Evolutionary conservation across 2,888 invertebrate species (phyloP), one percentile per base, ranked within the genome.

Genomic region (Eugnorisma glareosa): DNA sequence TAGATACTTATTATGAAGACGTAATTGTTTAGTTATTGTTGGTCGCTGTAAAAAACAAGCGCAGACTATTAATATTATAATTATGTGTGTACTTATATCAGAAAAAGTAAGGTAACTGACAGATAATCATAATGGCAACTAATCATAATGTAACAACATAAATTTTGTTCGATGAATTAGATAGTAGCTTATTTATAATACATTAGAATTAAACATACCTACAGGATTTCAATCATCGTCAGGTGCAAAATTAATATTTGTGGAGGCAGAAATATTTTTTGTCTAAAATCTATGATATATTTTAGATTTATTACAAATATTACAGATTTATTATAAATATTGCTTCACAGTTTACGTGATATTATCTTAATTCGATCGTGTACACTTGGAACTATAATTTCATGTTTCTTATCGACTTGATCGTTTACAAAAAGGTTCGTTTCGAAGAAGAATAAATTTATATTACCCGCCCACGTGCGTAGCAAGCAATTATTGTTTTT

Each of bases 1-100:
- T 84, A 85, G 75, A 77, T 83, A 86, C 83, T 82, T 84, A 85
- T 85, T 88, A 77, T 67, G 75, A 72, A 79, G 72, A 59, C 78
- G 86, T 89, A 86, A 89, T 88, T 85, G 83, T 86, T 84, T 51
- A 86, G 83, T 83, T 86, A 81, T 79, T 84, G 73, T 77, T 82
- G 59, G 61, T 61, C 15, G 45, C 61, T 75, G 71, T 74, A 85
- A 88, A 88, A 85, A 82, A 82, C 63, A 77, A 67, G 48, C 71
- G 40, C 48, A 67, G 59, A 68, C 64, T 75, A 77, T 79, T 74
- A 76, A 85, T 81, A 82, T 80, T 76, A 77, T 77, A 82, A 87
- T 77, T 81, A 79, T 69, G 24, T 75, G 15, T 67, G 61, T 75
- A 54, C 51, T 51, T 73, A 21, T 69, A 77, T 70, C 67, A 72